A percentile compares a stretch with the other conserved stretches of the same genome.
Evolutionary conservation across 2,113 vertebrate species (phyloP).

Genomic region (Ardeotis arabs): DNA sequence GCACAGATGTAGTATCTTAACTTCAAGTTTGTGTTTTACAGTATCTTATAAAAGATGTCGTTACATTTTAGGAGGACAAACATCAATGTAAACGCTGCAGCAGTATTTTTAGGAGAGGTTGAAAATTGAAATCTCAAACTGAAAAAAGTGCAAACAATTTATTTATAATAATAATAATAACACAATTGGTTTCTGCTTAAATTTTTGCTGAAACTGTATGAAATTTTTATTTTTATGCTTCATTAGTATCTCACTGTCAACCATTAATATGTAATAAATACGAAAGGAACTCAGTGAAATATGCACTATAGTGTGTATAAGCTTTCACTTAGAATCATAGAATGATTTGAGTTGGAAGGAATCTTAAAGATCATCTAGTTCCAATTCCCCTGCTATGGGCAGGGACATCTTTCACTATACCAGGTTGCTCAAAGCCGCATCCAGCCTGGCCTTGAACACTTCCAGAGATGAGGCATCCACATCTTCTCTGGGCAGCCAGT

Average conservation of each 20-base stretch:
- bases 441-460: too few relatives aligned
- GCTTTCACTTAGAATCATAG: background rate
- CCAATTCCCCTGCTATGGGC: too few relatives aligned
- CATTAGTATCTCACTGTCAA: background rate
- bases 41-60: background rate
- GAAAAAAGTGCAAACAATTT: background rate
- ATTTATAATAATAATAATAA: background rate
- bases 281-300: fast-evolving
- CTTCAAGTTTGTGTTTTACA: background rate
- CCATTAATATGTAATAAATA: background rate
- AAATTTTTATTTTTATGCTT: background rate
- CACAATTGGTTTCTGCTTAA: background rate
- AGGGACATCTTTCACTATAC: too few relatives aligned
- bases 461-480: too few relatives aligned
- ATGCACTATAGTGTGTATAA: background rate
- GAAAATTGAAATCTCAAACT: background rate
- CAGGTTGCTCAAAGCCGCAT: too few relatives aligned
- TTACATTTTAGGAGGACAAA: background rate
- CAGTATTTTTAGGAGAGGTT: background rate
- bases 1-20: background rate
- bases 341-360: too few relatives aligned
- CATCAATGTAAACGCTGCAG: background rate
- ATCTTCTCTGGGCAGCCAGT: too few relatives aligned
- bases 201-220: background rate
- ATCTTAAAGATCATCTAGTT: too few relatives aligned